Evolutionary conservation across 2,797 vertebrate genomes (phyloP).

Genomic region (Heteromormyrus szaboi): DNA sequence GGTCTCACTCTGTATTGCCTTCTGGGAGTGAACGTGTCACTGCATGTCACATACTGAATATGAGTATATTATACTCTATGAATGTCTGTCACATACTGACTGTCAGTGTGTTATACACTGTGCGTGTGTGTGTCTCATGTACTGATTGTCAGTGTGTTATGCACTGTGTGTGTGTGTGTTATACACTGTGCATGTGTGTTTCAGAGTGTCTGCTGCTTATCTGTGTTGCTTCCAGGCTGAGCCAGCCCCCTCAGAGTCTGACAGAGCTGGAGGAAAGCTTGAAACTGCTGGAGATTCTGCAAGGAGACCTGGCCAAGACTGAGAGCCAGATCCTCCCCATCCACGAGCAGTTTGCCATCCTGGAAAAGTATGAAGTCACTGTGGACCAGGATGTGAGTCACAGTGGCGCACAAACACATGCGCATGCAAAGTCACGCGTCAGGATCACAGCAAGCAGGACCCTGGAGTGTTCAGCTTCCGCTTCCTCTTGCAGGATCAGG

Average conservation of each 20-base stretch:
- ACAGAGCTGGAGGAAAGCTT: constrained; percentile 61
- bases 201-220: constrained; percentile 15
- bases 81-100: neutral
- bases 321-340: constrained; percentile 67
- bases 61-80: neutral
- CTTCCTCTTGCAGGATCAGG: constrained; percentile 60
- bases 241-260: constrained; percentile 59
- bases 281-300: constrained; percentile 64
- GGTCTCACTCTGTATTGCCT: neutral
- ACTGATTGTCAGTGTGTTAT: neutral
- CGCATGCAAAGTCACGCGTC: neutral
- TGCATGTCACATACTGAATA: neutral
- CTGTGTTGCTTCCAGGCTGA: constrained; percentile 45
- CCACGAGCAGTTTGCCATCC: constrained; percentile 75
- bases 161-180: neutral
- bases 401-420: neutral
- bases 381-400: constrained; percentile 62
- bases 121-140: neutral
- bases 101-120: neutral
- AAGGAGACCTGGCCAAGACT: constrained; percentile 54
- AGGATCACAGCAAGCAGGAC: neutral
- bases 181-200: neutral
- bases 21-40: neutral
- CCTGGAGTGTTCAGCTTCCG: neutral
- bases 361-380: constrained; percentile 72